Percentiles rank a stretch among this genome's conserved stretches.
phyloP scores from a whole-genome alignment of 1,140 invertebrate genomes.

The Formica exsecta region DNA sequence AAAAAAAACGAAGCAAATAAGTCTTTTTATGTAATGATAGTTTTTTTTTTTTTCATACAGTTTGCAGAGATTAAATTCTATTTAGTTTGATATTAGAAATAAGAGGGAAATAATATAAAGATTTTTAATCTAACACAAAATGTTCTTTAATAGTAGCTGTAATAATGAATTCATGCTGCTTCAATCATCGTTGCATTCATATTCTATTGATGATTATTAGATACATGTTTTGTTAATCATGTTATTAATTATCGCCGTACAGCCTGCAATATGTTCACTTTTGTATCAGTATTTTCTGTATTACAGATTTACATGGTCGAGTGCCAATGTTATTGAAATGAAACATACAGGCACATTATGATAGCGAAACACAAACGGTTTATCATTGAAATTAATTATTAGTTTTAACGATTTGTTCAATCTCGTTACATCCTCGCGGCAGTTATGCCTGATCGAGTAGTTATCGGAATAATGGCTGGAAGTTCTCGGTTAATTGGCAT shows the following conservation, averaged over 20 bases:
- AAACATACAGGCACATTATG: conserved; percentile 11
- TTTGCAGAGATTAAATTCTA: not conserved
- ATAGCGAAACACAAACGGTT: conserved; percentile 18
- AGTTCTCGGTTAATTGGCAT: conserved; percentile 63
- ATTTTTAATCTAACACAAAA: not conserved
- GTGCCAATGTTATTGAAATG: not conserved
- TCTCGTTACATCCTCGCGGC: conserved; percentile 43
- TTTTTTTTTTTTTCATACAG: not conserved
- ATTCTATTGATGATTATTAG: not conserved
- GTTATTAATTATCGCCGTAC: not conserved
- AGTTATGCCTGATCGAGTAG: conserved; percentile 62
- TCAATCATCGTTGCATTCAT: not conserved
- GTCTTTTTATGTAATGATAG: not conserved
- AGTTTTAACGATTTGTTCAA: conserved; percentile 68
- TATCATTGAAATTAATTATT: conserved; percentile 70
- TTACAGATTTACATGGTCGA: not conserved
- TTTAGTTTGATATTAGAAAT: not conserved
- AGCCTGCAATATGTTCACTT: conserved; percentile 2
- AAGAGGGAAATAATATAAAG: not conserved
- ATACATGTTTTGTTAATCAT: conserved; percentile 18
- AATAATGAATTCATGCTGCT: not conserved
- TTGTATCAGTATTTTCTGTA: not conserved
- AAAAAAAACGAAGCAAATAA: not conserved
- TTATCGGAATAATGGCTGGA: conserved; percentile 66
- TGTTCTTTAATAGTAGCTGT: not conserved